Evolutionary conservation across 2,888 invertebrate genomes (phyloP).

Genomic region (Chirona hameri): DNA sequence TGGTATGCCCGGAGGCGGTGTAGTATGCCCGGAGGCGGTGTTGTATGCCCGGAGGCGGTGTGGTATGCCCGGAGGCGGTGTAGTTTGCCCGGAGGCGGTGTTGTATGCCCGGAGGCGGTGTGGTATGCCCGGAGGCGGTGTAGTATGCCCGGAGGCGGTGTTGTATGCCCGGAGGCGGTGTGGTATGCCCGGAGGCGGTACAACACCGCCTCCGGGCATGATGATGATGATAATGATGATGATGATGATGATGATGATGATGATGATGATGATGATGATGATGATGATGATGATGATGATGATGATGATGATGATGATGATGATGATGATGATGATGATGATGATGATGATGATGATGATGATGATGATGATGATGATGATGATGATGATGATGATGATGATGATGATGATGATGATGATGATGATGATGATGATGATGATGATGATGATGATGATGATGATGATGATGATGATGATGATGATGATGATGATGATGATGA

Average conservation of each 20-base stretch:
- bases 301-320: conserved; percentile 22
- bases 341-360: conserved; percentile 22
- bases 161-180: too few relatives aligned
- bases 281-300: conserved; percentile 22
- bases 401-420: conserved; percentile 22
- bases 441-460: conserved; percentile 22
- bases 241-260: conserved; percentile 22
- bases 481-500: conserved; percentile 22
- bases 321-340: conserved; percentile 22
- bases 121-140: too few relatives aligned
- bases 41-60: too few relatives aligned
- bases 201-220: too few relatives aligned
- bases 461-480: conserved; percentile 22
- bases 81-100: too few relatives aligned
- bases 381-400: conserved; percentile 22
- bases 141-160: too few relatives aligned
- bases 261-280: conserved; percentile 22
- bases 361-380: conserved; percentile 22
- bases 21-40: too few relatives aligned
- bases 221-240: too few relatives aligned
- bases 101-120: too few relatives aligned
- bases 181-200: too few relatives aligned
- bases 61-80: too few relatives aligned
- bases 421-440: conserved; percentile 22
- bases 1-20: too few relatives aligned